phyloP scores from a whole-genome alignment of 1,140 invertebrate species.

The Trypoxylus dichotomus region DNA sequence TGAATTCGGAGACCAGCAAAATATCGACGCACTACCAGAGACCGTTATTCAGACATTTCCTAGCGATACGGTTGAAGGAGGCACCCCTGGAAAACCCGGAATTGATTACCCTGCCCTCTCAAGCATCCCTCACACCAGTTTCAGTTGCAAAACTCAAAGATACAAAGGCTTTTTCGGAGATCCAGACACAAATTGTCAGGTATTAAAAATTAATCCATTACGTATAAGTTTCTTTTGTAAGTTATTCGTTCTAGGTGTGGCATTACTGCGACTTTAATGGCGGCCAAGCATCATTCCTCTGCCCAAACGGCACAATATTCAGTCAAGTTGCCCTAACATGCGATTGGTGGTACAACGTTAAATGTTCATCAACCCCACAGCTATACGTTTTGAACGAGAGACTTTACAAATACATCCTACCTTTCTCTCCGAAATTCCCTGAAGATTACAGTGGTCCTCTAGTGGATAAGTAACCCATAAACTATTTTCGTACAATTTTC shows the following conservation, averaged over 20 bases:
- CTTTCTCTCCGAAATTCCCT: conserved; percentile 78
- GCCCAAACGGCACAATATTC: conserved; percentile 90
- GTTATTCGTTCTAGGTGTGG: conserved; percentile 67
- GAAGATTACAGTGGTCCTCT: conserved; percentile 84
- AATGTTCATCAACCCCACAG: conserved; percentile 78
- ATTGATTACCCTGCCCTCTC: conserved; percentile 81
- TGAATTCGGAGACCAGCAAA: conserved; percentile 31
- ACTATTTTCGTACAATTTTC: not conserved
- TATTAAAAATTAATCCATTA: conserved; percentile 45
- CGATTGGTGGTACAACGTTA: conserved; percentile 92
- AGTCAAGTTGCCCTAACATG: conserved; percentile 84
- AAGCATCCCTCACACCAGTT: conserved; percentile 75
- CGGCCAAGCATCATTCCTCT: conserved; percentile 86
- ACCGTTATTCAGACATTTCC: conserved; percentile 42
- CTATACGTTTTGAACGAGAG: conserved; percentile 86
- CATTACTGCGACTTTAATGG: conserved; percentile 91
- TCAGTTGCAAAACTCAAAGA: conserved; percentile 80
- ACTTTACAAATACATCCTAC: conserved; percentile 84
- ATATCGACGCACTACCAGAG: conserved; percentile 32
- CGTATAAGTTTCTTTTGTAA: not conserved
- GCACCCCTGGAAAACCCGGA: conserved; percentile 75
- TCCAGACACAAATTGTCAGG: conserved; percentile 82
- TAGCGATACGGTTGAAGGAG: conserved; percentile 57
- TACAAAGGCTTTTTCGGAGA: conserved; percentile 92
- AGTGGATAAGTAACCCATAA: conserved; percentile 68